phyloP scores from a whole-genome alignment of 2,797 vertebrate genomes.

The Darevskia mixta region DNA sequence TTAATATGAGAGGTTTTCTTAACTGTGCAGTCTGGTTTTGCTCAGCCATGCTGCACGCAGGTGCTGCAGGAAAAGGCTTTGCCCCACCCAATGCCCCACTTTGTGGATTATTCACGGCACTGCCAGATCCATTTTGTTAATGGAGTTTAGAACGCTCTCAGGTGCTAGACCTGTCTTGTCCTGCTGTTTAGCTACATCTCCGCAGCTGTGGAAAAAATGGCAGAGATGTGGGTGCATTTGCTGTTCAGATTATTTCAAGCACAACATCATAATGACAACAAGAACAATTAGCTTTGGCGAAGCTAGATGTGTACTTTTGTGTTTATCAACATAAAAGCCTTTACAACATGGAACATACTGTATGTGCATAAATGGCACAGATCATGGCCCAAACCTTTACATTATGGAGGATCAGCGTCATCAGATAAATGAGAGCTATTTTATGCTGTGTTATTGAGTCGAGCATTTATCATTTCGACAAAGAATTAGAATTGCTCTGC shows the following conservation, averaged over 20 bases:
- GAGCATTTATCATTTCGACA: not conserved
- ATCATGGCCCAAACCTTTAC: too few relatives aligned
- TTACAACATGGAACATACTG: too few relatives aligned
- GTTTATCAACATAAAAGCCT: not conserved
- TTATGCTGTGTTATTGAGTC: not conserved
- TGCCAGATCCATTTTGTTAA: slow-evolving; percentile 32
- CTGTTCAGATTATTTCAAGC: not conserved
- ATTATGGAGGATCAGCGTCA: too few relatives aligned
- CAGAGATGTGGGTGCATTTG: not conserved
- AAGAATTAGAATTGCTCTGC: not conserved
- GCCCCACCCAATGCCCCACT: not conserved
- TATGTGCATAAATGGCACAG: not conserved
- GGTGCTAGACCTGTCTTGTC: slow-evolving; percentile 44
- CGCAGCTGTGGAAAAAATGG: not conserved
- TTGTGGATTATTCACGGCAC: accelerated
- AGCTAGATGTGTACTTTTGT: not conserved
- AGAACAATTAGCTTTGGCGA: not conserved
- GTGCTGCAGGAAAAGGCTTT: not conserved
- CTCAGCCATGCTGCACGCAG: accelerated
- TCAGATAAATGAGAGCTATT: too few relatives aligned
- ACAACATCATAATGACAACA: not conserved
- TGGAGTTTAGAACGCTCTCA: slow-evolving; percentile 33
- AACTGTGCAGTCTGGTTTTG: not conserved
- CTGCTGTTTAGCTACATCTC: slow-evolving; percentile 29
- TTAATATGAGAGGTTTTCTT: not conserved